Evolutionary conservation across 2,888 invertebrate species (phyloP).

Genomic region (Capitulum mitella): DNA sequence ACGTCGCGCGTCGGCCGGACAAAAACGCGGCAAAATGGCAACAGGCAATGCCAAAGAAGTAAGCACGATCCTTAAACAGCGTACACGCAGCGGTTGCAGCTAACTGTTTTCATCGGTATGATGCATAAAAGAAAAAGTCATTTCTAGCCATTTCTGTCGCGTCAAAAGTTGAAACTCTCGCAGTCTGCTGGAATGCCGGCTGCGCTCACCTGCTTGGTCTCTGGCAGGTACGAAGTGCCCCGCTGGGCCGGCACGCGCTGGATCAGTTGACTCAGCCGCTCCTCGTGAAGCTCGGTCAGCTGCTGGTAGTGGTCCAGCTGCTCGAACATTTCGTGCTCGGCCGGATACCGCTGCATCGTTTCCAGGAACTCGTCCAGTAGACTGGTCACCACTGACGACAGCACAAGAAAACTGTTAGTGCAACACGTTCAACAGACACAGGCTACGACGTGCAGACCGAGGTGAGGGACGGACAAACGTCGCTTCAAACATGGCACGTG

Average conservation of each 20-base stretch:
- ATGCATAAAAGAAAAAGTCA: background rate
- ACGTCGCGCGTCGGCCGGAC: background rate
- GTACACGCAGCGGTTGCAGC: background rate
- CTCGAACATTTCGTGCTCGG: conserved; percentile 33
- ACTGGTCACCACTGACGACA: background rate
- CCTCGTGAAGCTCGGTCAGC: conserved; percentile 32
- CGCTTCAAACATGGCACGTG: too few relatives aligned
- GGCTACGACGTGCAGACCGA: background rate
- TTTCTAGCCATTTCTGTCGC: too few relatives aligned
- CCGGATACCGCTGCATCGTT: conserved; percentile 22
- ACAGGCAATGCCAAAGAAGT: background rate
- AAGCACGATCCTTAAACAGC: background rate
- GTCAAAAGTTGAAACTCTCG: too few relatives aligned
- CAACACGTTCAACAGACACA: background rate
- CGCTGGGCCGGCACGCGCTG: conserved; percentile 34
- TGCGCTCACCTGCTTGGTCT: conserved; percentile 31
- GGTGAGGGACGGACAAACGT: background rate
- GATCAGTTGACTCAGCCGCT: conserved; percentile 30
- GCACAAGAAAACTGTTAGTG: background rate
- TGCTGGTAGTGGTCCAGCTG: conserved; percentile 35
- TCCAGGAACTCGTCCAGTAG: background rate
- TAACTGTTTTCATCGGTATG: background rate
- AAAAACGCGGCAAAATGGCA: too few relatives aligned
- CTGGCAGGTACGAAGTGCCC: conserved; percentile 26
- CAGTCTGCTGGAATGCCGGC: background rate